Percentiles rank a stretch among this genome's conserved stretches.
Evolutionary conservation across 2,888 invertebrate genomes (phyloP).

Genomic region (Morpho helenor): DNA sequence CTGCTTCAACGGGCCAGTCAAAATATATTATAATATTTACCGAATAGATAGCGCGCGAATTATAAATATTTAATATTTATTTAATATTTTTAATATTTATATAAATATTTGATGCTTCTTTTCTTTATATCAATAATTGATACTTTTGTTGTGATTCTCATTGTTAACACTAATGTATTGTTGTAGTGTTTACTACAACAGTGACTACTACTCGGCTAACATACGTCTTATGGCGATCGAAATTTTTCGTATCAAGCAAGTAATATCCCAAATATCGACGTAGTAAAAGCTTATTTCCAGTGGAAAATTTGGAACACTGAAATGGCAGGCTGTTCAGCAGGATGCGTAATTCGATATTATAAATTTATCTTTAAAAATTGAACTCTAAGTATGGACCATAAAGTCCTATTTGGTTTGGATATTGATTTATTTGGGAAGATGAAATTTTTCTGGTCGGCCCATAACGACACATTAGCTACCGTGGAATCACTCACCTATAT

Average conservation of each 20-base stretch:
- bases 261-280: conserved; percentile 1
- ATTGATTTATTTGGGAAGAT: conserved; percentile 42
- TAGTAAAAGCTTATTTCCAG: conserved; percentile 14
- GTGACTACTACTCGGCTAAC: background rate
- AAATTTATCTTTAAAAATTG: conserved; percentile 30
- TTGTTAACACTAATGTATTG: no score
- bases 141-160: no score
- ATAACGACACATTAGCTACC: conserved; percentile 73
- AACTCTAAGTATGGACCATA: conserved; percentile 33
- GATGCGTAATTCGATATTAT: conserved; percentile 49
- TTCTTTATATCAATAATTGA: no score
- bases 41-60: no score
- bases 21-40: no score
- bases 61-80: no score
- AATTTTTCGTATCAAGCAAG: conserved; percentile 1
- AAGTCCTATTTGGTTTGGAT: conserved; percentile 36
- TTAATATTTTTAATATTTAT: no score
- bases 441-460: conserved; percentile 69
- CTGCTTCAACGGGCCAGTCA: no score
- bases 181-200: no score
- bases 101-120: no score
- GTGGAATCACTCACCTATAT: conserved; percentile 69
- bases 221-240: conserved; percentile 15
- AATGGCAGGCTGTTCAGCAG: conserved; percentile 55
- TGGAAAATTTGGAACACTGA: conserved; percentile 34